Percentiles rank a stretch among this genome's conserved stretches.
Conservation (phyloP, 2,888 invertebrate genomes). For the Callimorpha dominula region DNA sequence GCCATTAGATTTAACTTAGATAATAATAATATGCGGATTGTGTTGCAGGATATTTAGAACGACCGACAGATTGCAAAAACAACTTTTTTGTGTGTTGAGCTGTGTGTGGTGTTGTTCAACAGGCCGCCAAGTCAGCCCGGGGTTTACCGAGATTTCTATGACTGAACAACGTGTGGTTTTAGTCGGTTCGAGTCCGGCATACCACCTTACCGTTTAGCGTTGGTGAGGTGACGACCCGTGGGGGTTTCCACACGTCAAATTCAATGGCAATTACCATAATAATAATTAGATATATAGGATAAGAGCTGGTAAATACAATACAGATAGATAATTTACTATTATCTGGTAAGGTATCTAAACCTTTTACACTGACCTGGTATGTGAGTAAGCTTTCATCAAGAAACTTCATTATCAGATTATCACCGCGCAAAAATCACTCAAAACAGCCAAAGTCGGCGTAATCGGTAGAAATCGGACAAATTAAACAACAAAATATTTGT, state of each 20-base stretch:
- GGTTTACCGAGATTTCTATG: background rate
- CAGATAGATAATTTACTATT: background rate
- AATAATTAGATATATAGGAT: background rate
- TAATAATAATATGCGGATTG: slow-evolving; percentile 12
- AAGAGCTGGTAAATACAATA: background rate
- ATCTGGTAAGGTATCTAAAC: background rate
- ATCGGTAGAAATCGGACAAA: too few species aligned
- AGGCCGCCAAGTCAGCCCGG: too few species aligned
- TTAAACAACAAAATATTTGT: too few species aligned
- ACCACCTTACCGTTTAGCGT: background rate
- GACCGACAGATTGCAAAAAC: background rate
- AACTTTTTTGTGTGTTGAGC: background rate
- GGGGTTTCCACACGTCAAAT: background rate
- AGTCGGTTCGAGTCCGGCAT: too few species aligned
- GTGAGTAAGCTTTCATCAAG: background rate
- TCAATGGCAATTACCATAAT: background rate
- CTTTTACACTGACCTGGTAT: background rate
- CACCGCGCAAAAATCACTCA: too few species aligned
- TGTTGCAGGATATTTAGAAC: background rate
- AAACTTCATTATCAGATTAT: background rate
- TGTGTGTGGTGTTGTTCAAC: background rate
- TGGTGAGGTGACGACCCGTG: background rate
- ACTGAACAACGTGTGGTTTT: background rate
- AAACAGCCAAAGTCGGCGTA: too few species aligned
- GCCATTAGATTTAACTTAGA: slow-evolving; percentile 19